Evolutionary conservation across 2,888 invertebrate species (phyloP).

Genomic region (Phalera bucephala): DNA sequence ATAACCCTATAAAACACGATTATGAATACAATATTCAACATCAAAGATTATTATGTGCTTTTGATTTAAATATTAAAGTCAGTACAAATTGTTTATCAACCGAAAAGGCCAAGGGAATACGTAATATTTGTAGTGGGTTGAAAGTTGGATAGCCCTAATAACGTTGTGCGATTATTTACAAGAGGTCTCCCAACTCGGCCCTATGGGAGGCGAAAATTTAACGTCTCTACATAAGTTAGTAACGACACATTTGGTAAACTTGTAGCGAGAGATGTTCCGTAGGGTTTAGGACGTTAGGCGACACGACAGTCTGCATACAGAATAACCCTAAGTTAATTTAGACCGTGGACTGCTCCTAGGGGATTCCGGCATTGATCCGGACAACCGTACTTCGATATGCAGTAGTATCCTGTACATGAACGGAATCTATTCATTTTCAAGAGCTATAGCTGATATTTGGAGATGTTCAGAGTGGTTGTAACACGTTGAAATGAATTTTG

Average conservation of each 20-base stretch:
- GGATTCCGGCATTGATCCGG: constrained; percentile 52
- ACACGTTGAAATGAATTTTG: no score
- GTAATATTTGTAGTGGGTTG: constrained; percentile 12
- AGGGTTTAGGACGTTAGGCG: constrained; percentile 68
- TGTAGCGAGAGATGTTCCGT: constrained; percentile 35
- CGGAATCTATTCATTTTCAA: constrained; percentile 47
- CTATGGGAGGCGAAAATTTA: constrained; percentile 41
- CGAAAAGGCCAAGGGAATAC: constrained; percentile 9
- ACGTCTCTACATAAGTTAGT: constrained; percentile 39
- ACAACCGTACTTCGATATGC: constrained; percentile 61
- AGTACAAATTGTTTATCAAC: background rate
- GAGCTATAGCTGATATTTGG: constrained; percentile 25
- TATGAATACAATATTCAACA: no score
- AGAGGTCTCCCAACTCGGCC: constrained; percentile 22
- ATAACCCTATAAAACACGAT: no score
- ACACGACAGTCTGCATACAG: constrained; percentile 74
- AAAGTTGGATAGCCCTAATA: constrained; percentile 17
- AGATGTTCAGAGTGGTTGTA: no score
- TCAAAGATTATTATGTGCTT: no score
- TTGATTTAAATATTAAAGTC: no score
- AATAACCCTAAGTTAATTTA: constrained; percentile 77
- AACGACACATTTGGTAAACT: constrained; percentile 46
- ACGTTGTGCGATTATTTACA: constrained; percentile 18
- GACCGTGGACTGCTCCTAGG: constrained; percentile 56
- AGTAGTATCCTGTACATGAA: constrained; percentile 47